phyloP scores from a whole-genome alignment of 2,113 vertebrate genomes.

The Cyphomyrus plagiostoma region DNA sequence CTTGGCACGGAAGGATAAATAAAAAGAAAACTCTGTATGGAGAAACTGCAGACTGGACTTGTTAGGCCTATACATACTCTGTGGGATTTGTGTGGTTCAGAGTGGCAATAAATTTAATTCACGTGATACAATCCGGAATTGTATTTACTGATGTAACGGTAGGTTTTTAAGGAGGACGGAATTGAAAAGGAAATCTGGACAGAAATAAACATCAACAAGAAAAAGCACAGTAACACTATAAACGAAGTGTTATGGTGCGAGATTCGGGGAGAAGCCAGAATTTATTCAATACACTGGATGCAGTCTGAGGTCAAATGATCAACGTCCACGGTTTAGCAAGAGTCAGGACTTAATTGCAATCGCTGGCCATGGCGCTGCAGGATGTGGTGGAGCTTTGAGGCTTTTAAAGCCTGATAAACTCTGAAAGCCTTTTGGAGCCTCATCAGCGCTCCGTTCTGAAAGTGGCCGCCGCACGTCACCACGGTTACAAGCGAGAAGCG shows the following conservation, averaged over 20 bases:
- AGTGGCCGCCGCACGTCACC: constrained; percentile 35
- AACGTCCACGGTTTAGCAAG: constrained; percentile 27
- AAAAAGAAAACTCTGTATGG: neutral
- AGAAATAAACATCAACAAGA: constrained; percentile 6
- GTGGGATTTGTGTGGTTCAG: neutral
- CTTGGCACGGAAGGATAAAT: neutral
- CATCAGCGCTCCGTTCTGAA: constrained; percentile 56
- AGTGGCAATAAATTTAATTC: neutral
- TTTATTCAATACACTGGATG: constrained; percentile 22
- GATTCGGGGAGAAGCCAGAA: constrained; percentile 26
- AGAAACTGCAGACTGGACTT: neutral
- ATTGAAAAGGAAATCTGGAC: neutral
- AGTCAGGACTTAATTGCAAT: constrained; percentile 42
- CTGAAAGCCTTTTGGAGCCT: constrained; percentile 66
- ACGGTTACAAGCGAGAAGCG: neutral
- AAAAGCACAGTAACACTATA: constrained; percentile 15
- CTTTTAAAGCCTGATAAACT: constrained; percentile 71
- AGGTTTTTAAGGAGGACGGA: neutral
- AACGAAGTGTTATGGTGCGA: constrained; percentile 36
- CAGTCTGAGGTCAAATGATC: constrained; percentile 36
- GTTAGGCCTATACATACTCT: neutral
- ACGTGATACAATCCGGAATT: neutral
- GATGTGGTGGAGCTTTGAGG: constrained; percentile 47
- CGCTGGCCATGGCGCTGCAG: constrained; percentile 35
- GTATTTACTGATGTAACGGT: neutral